A percentile compares a stretch with the other conserved stretches of the same genome.
phyloP scores from a whole-genome alignment of 1,140 invertebrate species.

The Neodiprion lecontei region DNA sequence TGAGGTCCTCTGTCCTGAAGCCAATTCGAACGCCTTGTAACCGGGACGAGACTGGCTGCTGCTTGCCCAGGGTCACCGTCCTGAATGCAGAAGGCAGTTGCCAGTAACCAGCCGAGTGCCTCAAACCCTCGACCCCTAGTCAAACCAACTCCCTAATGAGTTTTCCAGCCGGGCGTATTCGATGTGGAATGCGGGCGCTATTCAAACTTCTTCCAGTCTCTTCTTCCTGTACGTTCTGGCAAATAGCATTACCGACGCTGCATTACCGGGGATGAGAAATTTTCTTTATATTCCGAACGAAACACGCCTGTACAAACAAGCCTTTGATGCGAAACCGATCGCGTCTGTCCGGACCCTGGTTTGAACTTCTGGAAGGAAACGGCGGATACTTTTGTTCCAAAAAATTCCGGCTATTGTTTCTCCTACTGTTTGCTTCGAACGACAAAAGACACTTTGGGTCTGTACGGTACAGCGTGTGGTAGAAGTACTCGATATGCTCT shows the following conservation, averaged over 20 bases:
- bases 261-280: background rate
- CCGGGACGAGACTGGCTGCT: background rate
- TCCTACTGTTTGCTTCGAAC: too few relatives aligned
- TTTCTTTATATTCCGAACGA: background rate
- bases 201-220: constrained; percentile 44
- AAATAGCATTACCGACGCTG: constrained; percentile 1
- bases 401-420: too few relatives aligned
- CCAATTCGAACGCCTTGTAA: background rate
- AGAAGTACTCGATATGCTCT: too few relatives aligned
- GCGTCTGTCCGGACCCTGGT: too few relatives aligned
- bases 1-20: too few relatives aligned
- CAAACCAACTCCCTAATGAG: constrained; percentile 49
- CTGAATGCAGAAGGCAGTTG: constrained; percentile 8
- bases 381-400: too few relatives aligned
- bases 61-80: background rate
- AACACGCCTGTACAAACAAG: too few relatives aligned
- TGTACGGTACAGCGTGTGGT: too few relatives aligned
- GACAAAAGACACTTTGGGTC: too few relatives aligned
- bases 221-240: constrained; percentile 13
- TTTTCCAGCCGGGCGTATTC: constrained; percentile 47
- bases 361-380: too few relatives aligned
- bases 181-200: constrained; percentile 53
- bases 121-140: background rate
- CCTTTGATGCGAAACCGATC: too few relatives aligned
- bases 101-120: constrained; percentile 7